Percentiles rank a stretch among this genome's conserved stretches.
phyloP scores from a whole-genome alignment of 2,797 vertebrate species.

The Prunella strophiata region DNA sequence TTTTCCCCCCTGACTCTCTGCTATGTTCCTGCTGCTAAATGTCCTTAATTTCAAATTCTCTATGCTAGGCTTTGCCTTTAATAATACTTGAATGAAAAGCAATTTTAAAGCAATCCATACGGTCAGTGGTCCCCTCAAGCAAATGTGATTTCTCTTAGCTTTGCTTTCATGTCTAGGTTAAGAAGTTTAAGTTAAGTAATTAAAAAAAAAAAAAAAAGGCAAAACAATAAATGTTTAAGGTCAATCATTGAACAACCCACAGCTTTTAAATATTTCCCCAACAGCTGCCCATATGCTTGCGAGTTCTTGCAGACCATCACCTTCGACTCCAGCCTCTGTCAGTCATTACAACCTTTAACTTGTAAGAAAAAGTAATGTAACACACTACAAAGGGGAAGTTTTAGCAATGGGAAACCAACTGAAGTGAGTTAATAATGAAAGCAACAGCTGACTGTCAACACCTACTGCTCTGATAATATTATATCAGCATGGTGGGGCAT shows the following conservation, averaged over 20 bases:
- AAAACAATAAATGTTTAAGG: neutral
- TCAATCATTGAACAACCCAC: neutral
- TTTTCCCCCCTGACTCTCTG: neutral
- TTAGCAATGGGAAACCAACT: constrained; percentile 54
- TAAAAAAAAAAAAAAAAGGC: neutral
- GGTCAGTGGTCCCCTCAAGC: neutral
- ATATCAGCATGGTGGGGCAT: neutral
- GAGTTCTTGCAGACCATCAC: constrained; percentile 32
- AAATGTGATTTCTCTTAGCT: neutral
- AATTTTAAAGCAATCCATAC: constrained; percentile 12
- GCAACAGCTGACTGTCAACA: constrained; percentile 56
- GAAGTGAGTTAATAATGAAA: constrained; percentile 62
- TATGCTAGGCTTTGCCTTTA: constrained; percentile 27
- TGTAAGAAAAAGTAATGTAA: constrained; percentile 48
- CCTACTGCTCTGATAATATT: constrained; percentile 47
- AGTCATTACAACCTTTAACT: neutral
- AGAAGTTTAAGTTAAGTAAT: neutral
- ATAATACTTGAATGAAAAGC: constrained; percentile 31
- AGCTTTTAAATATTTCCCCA: neutral
- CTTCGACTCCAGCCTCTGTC: constrained; percentile 28
- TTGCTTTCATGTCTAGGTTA: neutral
- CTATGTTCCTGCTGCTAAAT: constrained; percentile 22
- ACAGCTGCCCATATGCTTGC: neutral
- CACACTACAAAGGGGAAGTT: constrained; percentile 7
- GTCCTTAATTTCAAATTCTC: constrained; percentile 30